Conservation (phyloP, 64 coral and sea anemone species). For the Pocillopora damicornis region DNA sequence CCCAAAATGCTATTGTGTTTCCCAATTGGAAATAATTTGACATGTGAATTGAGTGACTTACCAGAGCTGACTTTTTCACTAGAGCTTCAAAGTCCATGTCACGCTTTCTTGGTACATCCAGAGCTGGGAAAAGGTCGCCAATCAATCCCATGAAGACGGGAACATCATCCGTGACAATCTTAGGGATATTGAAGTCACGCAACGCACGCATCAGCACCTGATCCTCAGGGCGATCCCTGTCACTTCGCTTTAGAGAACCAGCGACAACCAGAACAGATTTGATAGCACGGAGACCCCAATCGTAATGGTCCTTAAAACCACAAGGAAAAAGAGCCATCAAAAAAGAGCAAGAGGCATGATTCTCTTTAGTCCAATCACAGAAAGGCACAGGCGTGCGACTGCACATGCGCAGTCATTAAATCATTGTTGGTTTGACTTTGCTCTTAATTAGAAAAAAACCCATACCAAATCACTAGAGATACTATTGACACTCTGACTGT, state of each 20-base stretch:
- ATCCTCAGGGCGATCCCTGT: conserved; percentile 89
- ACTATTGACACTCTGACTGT: too few relatives aligned
- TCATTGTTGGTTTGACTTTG: not conserved
- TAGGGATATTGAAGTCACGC: conserved; percentile 99
- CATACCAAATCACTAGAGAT: too few relatives aligned
- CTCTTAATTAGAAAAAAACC: not conserved
- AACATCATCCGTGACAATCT: conserved; percentile 99
- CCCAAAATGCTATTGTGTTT: too few relatives aligned
- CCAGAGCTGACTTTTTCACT: conserved; percentile 83
- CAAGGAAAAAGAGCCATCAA: not conserved
- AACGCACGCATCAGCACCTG: conserved; percentile 97
- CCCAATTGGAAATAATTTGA: not conserved
- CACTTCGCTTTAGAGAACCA: conserved; percentile 93
- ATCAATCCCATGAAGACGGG: conserved; percentile 98
- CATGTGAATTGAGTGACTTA: conserved; percentile 11
- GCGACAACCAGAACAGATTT: conserved; percentile 98
- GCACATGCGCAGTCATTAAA: too few relatives aligned
- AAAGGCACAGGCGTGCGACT: too few relatives aligned
- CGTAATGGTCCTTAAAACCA: conserved; percentile 89
- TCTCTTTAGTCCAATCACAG: too few relatives aligned
- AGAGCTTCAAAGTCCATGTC: conserved; percentile 96
- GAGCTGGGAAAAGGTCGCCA: conserved; percentile 94
- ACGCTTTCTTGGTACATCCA: conserved; percentile 97
- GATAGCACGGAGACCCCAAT: conserved; percentile 98
- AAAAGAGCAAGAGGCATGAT: too few relatives aligned